Evolutionary conservation across 1,140 invertebrate genomes (phyloP).

Genomic region (Arion vulgaris): DNA sequence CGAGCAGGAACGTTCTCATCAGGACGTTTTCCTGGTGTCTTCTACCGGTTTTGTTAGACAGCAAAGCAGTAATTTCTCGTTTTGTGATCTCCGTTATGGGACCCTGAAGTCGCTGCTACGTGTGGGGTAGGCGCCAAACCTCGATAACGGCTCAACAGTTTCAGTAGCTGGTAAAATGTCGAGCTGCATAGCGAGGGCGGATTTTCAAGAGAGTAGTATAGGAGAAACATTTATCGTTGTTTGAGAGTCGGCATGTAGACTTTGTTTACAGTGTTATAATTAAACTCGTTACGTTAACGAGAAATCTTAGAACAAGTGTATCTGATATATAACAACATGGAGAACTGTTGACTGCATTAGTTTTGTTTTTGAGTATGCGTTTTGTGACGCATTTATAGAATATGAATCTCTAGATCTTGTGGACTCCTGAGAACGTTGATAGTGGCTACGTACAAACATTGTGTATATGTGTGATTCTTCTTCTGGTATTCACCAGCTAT

Average conservation of each 20-base stretch:
- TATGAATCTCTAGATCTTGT: too few species aligned
- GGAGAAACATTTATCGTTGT: background rate
- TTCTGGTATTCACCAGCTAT: too few species aligned
- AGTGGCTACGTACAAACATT: too few species aligned
- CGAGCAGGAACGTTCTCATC: background rate
- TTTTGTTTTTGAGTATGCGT: too few species aligned
- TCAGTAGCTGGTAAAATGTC: constrained; percentile 2
- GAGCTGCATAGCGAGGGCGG: constrained; percentile 1
- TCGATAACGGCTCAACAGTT: background rate
- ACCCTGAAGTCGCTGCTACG: background rate
- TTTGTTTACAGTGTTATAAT: background rate
- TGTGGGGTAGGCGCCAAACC: background rate
- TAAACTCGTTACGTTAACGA: background rate
- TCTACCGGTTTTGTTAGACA: background rate
- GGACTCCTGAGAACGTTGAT: too few species aligned
- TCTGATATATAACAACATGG: too few species aligned
- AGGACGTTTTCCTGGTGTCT: background rate
- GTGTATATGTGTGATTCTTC: too few species aligned
- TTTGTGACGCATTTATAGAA: too few species aligned
- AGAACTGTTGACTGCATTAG: too few species aligned
- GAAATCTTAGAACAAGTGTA: background rate
- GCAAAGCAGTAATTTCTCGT: background rate
- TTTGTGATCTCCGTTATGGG: background rate
- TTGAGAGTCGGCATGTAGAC: background rate
- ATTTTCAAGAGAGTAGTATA: background rate